Base-by-base conservation (phyloP, 2,797 vertebrate genomes). In the Periophthalmus magnuspinnatus region DNA sequence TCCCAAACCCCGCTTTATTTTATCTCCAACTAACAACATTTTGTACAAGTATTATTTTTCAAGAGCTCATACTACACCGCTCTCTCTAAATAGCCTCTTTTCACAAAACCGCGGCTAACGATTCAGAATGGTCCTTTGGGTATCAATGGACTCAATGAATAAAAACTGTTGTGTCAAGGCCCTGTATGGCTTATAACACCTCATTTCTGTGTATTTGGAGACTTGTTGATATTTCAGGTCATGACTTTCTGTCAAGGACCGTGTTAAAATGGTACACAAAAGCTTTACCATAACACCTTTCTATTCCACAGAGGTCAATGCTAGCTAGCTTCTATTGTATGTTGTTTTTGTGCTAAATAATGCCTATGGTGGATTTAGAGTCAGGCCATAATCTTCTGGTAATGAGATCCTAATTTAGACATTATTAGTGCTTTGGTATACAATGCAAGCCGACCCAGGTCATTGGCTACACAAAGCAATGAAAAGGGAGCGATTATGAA, bases 321-420 rank as follows among this genome's bases (percentile, higher is more conserved):
- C 69, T 72, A 34, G 9, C 1, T 2, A 13, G 55, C 45, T 67
- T 47, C 66, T 22, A 78, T 80, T 78, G 58, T 80, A 67, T 24
- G 66, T 0, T 11, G 1, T 74, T 65, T 75, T 74, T 81, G 67
- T 77, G 5, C 9, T 52, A 28, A 59, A 50, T 54, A 60, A 6
- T 22, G 50, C 67, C 57, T 22, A 22, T 28, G 0, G 69, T 65
- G n/a, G 56, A 75, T 75, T 76, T 83, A 88, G 77, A 85, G 63
- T 69, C n/a, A 45, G 70, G 38, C 71, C 54, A 1, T 84, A 86
- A 91, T 88, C 82, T 82, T 67, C 78, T 71, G 57, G 84, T 91
- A 88, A 85, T 85, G 79, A 86, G 85, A 71, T 80, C 82, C 85
- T 75, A 81, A 71, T 84, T 78, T 63, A 54, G 65, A 71, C 78